Conservation (phyloP, 2,888 invertebrate species). For the Volucella inanis region DNA sequence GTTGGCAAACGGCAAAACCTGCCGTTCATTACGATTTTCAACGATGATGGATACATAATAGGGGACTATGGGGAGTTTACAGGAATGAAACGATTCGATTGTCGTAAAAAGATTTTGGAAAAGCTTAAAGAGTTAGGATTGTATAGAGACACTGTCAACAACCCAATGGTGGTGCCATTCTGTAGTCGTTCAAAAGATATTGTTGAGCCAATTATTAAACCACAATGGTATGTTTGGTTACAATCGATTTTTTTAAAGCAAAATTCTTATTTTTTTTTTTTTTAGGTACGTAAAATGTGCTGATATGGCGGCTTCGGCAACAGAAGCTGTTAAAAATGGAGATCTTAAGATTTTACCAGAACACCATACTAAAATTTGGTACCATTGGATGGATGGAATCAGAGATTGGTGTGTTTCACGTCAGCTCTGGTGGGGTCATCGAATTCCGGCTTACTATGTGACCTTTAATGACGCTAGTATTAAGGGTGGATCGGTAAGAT, state of each 20-base stretch:
- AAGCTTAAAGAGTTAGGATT: conserved; percentile 89
- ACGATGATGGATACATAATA: conserved; percentile 94
- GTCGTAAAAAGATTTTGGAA: conserved; percentile 91
- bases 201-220: conserved; percentile 97
- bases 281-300: conserved; percentile 92
- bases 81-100: conserved; percentile 96
- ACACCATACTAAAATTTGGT: conserved; percentile 96
- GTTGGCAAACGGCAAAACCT: conserved; percentile 95
- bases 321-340: conserved; percentile 90
- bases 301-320: conserved; percentile 94
- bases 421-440: conserved; percentile 99
- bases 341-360: conserved; percentile 95
- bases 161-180: conserved; percentile 98
- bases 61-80: conserved; percentile 91
- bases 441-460: conserved; percentile 96
- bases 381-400: conserved; percentile 97
- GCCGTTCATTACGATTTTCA: conserved; percentile 93
- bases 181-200: conserved; percentile 98
- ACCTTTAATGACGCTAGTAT: conserved; percentile 84
- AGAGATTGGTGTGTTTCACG: conserved; percentile 99
- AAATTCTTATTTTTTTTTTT: not conserved
- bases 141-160: conserved; percentile 91
- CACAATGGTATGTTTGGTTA: conserved; percentile 91
- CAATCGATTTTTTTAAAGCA: too few relatives aligned
- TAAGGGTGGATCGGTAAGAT: conserved; percentile 80